Percentiles rank a stretch among this genome's conserved stretches.
phyloP scores from a whole-genome alignment of 2,797 vertebrate genomes.

The Glyptemys insculpta region DNA sequence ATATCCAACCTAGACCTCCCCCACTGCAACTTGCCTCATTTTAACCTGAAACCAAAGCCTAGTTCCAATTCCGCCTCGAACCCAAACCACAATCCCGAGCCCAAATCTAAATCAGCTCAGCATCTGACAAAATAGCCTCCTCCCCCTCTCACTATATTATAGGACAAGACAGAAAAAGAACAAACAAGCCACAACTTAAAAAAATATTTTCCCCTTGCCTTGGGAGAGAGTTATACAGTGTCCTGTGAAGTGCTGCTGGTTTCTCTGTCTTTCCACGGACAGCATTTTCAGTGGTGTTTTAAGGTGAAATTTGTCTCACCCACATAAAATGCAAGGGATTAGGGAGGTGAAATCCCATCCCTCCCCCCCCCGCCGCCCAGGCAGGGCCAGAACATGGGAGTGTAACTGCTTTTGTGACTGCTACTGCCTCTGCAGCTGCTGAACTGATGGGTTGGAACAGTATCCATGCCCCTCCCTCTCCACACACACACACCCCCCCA shows the following conservation, averaged over 20 bases:
- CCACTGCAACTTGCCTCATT: not conserved
- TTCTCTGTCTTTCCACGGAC: not conserved
- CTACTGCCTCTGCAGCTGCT: not conserved
- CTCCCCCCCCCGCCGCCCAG: no score
- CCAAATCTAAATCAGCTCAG: not conserved
- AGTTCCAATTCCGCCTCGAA: not conserved
- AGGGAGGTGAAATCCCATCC: not conserved
- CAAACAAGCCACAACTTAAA: not conserved
- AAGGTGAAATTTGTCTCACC: not conserved
- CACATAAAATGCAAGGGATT: not conserved
- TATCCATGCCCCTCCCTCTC: not conserved
- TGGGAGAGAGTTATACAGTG: not conserved
- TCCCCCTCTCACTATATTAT: not conserved
- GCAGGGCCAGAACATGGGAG: not conserved
- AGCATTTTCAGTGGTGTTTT: not conserved
- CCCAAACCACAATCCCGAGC: not conserved
- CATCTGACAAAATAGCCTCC: not conserved
- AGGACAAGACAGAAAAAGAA: not conserved
- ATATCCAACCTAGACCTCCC: no score
- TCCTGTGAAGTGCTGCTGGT: rapidly evolving
- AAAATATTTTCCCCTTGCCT: not conserved
- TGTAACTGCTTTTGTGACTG: not conserved
- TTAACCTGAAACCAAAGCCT: not conserved
- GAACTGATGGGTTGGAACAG: not conserved
- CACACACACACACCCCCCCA: no score